Conservation (phyloP, 30 jellyfish, hydroid and myxozoan genomes). For the Catostylus mosaicus region DNA sequence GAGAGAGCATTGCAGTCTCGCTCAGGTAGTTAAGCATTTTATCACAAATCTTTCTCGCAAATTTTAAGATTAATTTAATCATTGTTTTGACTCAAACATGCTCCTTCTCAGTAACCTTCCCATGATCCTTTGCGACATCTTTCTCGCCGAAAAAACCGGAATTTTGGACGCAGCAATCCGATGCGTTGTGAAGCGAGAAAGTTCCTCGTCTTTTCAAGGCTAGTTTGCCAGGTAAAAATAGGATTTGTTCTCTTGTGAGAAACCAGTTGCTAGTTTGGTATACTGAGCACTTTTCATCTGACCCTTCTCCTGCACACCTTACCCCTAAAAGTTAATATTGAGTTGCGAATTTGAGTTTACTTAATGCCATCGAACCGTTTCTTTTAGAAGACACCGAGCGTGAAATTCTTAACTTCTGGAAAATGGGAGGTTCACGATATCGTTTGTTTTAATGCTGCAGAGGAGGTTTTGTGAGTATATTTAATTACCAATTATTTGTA, state of each 20-base stretch:
- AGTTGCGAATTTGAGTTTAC: neutral
- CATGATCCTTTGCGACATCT: no score
- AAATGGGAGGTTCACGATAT: conserved; percentile 59
- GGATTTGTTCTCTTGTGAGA: neutral
- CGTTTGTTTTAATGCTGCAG: conserved; percentile 52
- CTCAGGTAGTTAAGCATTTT: no score
- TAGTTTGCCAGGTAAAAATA: neutral
- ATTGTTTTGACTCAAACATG: no score
- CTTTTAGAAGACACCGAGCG: conserved; percentile 30
- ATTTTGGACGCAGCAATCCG: no score
- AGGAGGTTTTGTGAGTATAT: conserved; percentile 58
- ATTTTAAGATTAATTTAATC: no score
- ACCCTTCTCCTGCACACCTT: neutral
- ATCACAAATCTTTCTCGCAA: no score
- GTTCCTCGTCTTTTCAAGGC: neutral
- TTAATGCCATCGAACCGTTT: neutral
- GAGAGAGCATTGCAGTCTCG: no score
- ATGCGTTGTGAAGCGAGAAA: no score
- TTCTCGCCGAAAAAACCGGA: no score
- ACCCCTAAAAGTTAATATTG: no score
- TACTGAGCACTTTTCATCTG: neutral
- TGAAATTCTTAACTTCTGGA: conserved; percentile 64
- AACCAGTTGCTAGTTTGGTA: neutral
- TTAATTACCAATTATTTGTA: neutral
- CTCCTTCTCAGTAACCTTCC: no score